These are phyloP conservation scores for Amphipyra tragopoginis DNA, from an alignment of 2,888 invertebrate genomes.

Conservation along the genomic window DNA sequence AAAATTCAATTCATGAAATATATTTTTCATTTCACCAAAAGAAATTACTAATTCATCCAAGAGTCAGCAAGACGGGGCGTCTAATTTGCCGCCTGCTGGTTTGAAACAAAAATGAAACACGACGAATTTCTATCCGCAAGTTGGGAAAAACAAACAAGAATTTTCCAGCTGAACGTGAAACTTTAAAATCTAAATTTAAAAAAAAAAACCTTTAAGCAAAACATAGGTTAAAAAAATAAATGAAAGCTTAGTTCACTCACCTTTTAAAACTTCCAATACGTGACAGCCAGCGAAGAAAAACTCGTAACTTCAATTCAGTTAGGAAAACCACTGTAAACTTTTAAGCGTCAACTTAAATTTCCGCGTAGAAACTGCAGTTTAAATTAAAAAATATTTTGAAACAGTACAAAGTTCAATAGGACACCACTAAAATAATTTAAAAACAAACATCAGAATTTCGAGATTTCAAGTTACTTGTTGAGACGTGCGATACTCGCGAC, in stretches of 20 bases:
- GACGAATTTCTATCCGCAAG: no score
- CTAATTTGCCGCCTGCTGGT: no score
- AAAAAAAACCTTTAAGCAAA: background rate
- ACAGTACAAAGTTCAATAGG: background rate
- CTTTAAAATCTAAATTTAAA: background rate
- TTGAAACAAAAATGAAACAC: no score
- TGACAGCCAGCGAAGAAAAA: constrained; percentile 1
- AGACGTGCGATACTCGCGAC: constrained; percentile 10
- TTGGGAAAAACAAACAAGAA: no score
- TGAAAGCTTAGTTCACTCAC: constrained; percentile 19
- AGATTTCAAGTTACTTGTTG: background rate
- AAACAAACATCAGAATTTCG: background rate
- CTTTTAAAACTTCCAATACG: background rate
- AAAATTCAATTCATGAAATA: no score
- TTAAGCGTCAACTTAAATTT: constrained; percentile 17
- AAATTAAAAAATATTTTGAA: background rate
- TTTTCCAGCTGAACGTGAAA: background rate
- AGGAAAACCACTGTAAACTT: constrained; percentile 26
- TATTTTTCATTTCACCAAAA: no score
- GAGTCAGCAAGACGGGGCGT: no score
- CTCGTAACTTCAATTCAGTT: constrained; percentile 7
- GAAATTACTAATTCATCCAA: no score
- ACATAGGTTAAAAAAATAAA: constrained; percentile 9
- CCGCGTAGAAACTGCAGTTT: background rate
- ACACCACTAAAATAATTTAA: constrained; percentile 3